Percentiles rank a stretch among this genome's conserved stretches.
These are phyloP conservation scores for Tetranychus urticae DNA, from an alignment of 1,140 invertebrate species.

Conservation along the genomic window DNA sequence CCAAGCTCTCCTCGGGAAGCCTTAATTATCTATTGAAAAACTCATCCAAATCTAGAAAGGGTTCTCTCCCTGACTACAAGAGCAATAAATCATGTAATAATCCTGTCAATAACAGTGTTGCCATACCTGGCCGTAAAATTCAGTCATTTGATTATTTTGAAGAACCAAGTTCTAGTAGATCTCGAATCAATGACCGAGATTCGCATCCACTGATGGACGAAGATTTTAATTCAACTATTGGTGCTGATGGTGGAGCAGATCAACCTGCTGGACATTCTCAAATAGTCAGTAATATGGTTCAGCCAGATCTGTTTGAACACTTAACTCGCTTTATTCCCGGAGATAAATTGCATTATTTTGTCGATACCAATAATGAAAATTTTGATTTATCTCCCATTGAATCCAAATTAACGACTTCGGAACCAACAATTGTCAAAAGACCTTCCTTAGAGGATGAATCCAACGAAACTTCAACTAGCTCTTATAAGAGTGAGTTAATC, in stretches of 20 bases:
- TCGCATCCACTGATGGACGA: not conserved
- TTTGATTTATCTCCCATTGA: not conserved
- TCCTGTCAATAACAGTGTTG: not conserved
- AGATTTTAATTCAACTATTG: not conserved
- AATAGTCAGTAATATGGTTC: too few relatives aligned
- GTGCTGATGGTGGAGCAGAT: too few relatives aligned
- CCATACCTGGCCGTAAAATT: not conserved
- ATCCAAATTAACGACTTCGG: not conserved
- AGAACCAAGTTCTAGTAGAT: not conserved
- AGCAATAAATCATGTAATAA: not conserved
- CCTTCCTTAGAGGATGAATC: not conserved
- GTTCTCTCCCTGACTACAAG: slow-evolving; percentile 4
- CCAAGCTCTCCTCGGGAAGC: too few relatives aligned
- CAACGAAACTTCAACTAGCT: not conserved
- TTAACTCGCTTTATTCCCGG: too few relatives aligned
- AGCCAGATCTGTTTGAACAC: too few relatives aligned
- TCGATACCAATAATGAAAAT: not conserved
- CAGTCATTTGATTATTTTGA: slow-evolving; percentile 1
- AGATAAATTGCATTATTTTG: not conserved
- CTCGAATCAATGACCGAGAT: not conserved
- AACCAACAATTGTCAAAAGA: not conserved
- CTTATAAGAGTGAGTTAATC: not conserved
- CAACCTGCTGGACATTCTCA: too few relatives aligned
- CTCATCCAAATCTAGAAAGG: not conserved
- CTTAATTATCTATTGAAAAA: too few relatives aligned